Evolutionary conservation across 2,888 invertebrate species (phyloP).

Genomic region (Cataglyphis rosenhaueri): DNA sequence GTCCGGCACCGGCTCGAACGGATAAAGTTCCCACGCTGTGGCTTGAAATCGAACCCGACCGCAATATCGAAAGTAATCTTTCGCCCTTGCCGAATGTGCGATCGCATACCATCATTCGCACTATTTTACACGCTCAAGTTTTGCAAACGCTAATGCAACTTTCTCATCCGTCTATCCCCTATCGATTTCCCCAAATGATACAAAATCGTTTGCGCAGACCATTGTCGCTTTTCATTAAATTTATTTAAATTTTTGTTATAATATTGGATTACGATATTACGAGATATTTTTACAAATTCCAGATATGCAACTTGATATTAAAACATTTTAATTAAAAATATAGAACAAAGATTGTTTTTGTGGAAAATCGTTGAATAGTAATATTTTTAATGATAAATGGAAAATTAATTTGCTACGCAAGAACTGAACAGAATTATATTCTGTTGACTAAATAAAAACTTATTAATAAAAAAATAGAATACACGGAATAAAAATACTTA

Average conservation of each 20-base stretch:
- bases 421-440: background rate
- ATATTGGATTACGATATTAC: background rate
- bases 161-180: background rate
- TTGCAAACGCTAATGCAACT: background rate
- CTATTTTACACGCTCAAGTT: slow-evolving; percentile 14
- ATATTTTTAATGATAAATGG: background rate
- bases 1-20: slow-evolving; percentile 45
- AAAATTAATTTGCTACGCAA: slow-evolving; percentile 2
- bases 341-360: background rate
- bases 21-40: slow-evolving; percentile 42
- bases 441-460: background rate
- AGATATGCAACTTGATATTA: background rate
- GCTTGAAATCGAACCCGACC: slow-evolving; percentile 50
- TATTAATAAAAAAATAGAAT: background rate
- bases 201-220: background rate
- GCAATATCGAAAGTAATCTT: slow-evolving; percentile 50
- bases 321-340: background rate
- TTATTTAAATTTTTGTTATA: background rate
- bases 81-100: slow-evolving; percentile 7
- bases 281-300: background rate
- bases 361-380: background rate
- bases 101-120: slow-evolving; percentile 9
- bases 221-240: background rate
- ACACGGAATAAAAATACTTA: background rate
- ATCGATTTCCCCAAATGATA: slow-evolving; percentile 25